Evolutionary conservation across 2,113 vertebrate species (phyloP).

Genomic region (Forbesichthys agassizii): DNA sequence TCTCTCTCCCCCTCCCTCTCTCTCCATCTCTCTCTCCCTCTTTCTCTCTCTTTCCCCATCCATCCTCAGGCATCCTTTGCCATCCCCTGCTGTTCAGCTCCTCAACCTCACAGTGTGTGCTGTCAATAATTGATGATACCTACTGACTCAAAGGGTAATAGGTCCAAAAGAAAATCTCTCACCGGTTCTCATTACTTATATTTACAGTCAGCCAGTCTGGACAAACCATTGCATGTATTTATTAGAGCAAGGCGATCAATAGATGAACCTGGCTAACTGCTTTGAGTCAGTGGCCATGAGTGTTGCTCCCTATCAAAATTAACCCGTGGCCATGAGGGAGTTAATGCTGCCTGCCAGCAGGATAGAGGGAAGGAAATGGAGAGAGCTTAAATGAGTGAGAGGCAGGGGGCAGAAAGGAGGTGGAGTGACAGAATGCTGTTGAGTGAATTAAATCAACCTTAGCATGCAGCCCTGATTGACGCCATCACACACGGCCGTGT

Average conservation of each 20-base stretch:
- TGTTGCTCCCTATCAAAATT: conserved; percentile 2
- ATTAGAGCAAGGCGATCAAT: conserved; percentile 14
- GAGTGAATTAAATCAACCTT: conserved; percentile 74
- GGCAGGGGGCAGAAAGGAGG: conserved; percentile 73
- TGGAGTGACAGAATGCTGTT: conserved; percentile 69
- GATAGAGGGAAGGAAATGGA: conserved; percentile 67
- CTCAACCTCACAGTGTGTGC: conserved; percentile 67
- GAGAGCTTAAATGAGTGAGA: conserved; percentile 78
- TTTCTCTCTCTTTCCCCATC: conserved; percentile 15
- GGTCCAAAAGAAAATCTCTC: conserved; percentile 63
- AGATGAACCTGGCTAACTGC: conserved; percentile 1
- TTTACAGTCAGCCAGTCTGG: conserved; percentile 32
- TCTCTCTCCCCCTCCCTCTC: neutral
- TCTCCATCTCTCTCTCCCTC: neutral
- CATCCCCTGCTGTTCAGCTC: conserved; percentile 70
- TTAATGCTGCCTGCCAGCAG: conserved; percentile 74
- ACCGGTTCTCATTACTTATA: conserved; percentile 39
- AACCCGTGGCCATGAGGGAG: conserved; percentile 59
- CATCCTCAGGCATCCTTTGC: conserved; percentile 41
- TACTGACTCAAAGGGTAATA: conserved; percentile 77
- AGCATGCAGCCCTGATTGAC: conserved; percentile 75
- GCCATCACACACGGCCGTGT: conserved; percentile 62
- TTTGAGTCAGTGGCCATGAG: conserved; percentile 2
- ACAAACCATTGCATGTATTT: conserved; percentile 21
- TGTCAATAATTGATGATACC: conserved; percentile 79